Base-by-base conservation (phyloP, 2,113 vertebrate genomes). In the Syngnathus scovelli region DNA sequence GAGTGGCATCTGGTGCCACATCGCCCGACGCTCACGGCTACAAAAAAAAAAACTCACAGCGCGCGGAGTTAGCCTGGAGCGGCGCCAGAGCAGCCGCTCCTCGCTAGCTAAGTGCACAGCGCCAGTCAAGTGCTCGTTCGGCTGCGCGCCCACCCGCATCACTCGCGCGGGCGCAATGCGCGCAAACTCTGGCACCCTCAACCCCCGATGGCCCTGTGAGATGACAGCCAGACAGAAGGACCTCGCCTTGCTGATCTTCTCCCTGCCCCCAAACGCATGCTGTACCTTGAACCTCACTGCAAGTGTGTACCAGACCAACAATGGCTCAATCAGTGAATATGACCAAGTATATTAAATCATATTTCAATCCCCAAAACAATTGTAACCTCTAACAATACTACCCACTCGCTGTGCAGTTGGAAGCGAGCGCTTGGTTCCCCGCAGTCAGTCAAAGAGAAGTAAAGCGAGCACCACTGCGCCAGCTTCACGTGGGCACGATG, bases 1-100 rank as follows among this genome's bases (percentile, higher is more conserved):
- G 94, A 94, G 92, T 93, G 94, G 92, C 95, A 98, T 96, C 94
- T 98, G 95, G 93, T 95, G 94, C 94, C 92, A 91, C 87, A 92
- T 92, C 87, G 79, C 87, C 85, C 86, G 71, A 90, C 90, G 91
- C 86, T 91, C 84, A 84, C 82, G 90, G 91, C 93, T 91, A 91
- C 91, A 93, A 94, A 43, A 33, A 41, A 39, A 94, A 88, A 95
- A 89, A 90, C 90, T 91, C 90, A 87, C 90, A 91, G 88, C 88
- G 88, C 83, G 89, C 85, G 65, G 85, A 83, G 83, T 87, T 87
- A 85, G 78, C 79, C 83, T 89, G 88, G 86, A 85, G 64, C 43
- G 1, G 48, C 1, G 86, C 89, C 88, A 90, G 85, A 69, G 78
- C 82, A 81, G 85, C 80, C 85, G 82, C 85, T 76, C 81, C 77